Evolutionary conservation across 37 sponge, comb jelly and placozoan species (phyloP), one percentile per base, ranked within the genome.

Genomic region (Aplysina aerophoba): DNA sequence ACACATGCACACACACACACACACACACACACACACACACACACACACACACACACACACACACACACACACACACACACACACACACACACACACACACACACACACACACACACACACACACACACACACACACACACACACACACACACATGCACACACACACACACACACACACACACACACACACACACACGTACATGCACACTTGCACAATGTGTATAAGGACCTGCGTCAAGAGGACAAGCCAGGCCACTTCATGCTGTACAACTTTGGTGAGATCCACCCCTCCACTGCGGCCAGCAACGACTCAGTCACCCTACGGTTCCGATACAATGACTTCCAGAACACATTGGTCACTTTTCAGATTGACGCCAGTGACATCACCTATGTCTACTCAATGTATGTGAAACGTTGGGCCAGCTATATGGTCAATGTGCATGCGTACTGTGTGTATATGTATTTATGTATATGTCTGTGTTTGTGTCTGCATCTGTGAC

Each of bases 281-380:
- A 55, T 94, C 35, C 85, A 93, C 65, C 63, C 24, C 19, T 85
- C 89, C 71, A 80, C 91, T 16, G 73, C 88, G 20, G 64, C 88
- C 20, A 85, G 85, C 56, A 86, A 90, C 41, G 38, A 83, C 59
- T 90, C 91, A 12, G 87, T 94, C 72, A 88, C 83, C 41, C 68
- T 94, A 41, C 31, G 83, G 30, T 83, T 94, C 37, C 31, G 63
- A 8, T 81, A 88, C 60, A 56, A 59, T 31, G 83, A 90, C 36
- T 80, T 94, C 22, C 94, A 94, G 83, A 94, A 94, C 79, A 67
- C 89, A 19, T 77, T 94, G n/a, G 81, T 94, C 5, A 85, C 89
- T 15, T 85, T 94, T 53, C 72, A 84, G 17, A 79, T 94, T 27
- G 94, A 94, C 80, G 94, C 94, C 60, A 75, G 84, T 31, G 73